Evolutionary conservation across 1,140 invertebrate genomes (phyloP).

Genomic region (Anoplophora glabripennis): DNA sequence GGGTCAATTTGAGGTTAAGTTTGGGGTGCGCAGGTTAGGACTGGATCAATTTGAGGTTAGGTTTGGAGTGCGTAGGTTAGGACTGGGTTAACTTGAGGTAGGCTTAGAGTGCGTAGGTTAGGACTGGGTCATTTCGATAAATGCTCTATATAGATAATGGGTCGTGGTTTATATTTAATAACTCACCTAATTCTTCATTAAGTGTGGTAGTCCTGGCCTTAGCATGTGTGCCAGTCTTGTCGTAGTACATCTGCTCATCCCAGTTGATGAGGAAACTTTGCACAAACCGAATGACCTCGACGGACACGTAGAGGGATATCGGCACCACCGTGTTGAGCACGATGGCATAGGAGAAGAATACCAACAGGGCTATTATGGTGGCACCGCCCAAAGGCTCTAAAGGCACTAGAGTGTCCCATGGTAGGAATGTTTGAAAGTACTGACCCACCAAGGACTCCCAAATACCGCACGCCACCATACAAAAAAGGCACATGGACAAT

Average conservation of each 20-base stretch:
- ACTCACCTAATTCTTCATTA: slow-evolving; percentile 90
- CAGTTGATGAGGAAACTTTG: slow-evolving; percentile 97
- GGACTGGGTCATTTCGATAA: too few species aligned
- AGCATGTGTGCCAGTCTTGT: slow-evolving; percentile 86
- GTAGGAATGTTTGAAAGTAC: slow-evolving; percentile 89
- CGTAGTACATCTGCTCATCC: slow-evolving; percentile 95
- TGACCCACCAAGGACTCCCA: slow-evolving; percentile 93
- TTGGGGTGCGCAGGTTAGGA: too few species aligned
- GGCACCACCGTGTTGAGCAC: slow-evolving; percentile 99
- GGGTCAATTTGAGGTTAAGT: too few species aligned
- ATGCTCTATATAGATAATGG: too few species aligned
- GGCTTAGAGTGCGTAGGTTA: too few species aligned
- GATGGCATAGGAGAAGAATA: slow-evolving; percentile 99
- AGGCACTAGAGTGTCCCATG: slow-evolving; percentile 92
- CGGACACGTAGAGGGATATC: slow-evolving; percentile 96
- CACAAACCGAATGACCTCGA: slow-evolving; percentile 94
- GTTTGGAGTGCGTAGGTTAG: too few species aligned
- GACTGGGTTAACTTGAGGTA: too few species aligned
- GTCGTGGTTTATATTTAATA: too few species aligned
- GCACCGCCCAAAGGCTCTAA: slow-evolving; percentile 75
- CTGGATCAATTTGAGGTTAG: too few species aligned
- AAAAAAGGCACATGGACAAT: slow-evolving; percentile 95
- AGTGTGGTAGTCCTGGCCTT: slow-evolving; percentile 96
- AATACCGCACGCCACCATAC: slow-evolving; percentile 93
- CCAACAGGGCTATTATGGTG: slow-evolving; percentile 89